phyloP scores from a whole-genome alignment of 2,888 invertebrate genomes.

The Polia nebulosa region DNA sequence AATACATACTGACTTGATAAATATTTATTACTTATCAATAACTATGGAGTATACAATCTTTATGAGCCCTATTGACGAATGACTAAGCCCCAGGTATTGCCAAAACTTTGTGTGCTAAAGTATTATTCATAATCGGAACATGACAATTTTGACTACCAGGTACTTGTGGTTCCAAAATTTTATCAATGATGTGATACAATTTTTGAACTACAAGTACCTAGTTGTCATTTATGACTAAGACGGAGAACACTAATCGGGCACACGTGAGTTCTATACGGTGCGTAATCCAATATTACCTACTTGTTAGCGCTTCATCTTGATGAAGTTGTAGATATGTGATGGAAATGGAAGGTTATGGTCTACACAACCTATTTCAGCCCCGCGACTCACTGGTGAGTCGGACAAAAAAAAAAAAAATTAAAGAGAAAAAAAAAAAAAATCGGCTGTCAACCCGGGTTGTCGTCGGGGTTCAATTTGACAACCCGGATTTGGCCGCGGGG shows the following conservation, averaged over 20 bases:
- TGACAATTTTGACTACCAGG: constrained; percentile 7
- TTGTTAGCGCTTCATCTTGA: constrained; percentile 21
- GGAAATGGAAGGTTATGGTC: constrained; percentile 7
- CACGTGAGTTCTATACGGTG: constrained; percentile 5
- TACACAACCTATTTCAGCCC: no score
- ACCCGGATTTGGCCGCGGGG: no score
- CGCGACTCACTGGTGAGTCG: no score
- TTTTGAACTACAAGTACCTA: no score
- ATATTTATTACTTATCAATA: constrained; percentile 48
- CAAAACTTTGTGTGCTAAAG: constrained; percentile 31
- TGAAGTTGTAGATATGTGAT: constrained; percentile 23
- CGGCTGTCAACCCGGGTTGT: no score
- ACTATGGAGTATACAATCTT: constrained; percentile 43
- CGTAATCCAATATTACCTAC: constrained; percentile 26
- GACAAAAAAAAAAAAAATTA: no score
- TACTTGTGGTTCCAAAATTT: constrained; percentile 26
- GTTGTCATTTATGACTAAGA: constrained; percentile 51
- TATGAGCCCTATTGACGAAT: constrained; percentile 44
- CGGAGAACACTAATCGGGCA: constrained; percentile 19
- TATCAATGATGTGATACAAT: constrained; percentile 35
- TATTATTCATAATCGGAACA: constrained; percentile 61
- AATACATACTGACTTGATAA: constrained; percentile 44
- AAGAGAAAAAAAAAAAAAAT: no score
- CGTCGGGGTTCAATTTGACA: no score
- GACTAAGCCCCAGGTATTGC: constrained; percentile 19